A percentile compares a stretch with the other conserved stretches of the same genome.
These are phyloP conservation scores for Cassiopea xamachana DNA, from an alignment of 30 jellyfish, hydroid and myxozoan genomes.

Conservation along the genomic window DNA sequence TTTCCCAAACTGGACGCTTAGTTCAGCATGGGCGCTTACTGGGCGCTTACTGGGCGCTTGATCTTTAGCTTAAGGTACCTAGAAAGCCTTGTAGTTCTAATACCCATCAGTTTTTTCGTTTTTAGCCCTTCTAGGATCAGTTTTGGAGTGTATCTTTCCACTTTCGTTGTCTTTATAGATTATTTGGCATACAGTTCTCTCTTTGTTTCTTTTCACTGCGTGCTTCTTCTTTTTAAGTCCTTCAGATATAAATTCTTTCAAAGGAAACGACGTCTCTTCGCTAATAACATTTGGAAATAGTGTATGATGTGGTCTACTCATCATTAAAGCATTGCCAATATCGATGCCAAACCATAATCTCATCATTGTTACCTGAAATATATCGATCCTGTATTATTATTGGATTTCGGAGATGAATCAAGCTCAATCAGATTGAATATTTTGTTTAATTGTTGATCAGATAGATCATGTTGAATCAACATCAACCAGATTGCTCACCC, in stretches of 20 bases:
- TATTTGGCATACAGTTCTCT: constrained; percentile 81
- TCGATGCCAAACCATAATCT: constrained; percentile 80
- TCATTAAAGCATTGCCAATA: constrained; percentile 75
- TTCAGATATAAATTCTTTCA: constrained; percentile 41
- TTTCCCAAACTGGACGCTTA: too few species aligned
- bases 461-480: too few species aligned
- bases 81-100: too few species aligned
- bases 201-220: constrained; percentile 14
- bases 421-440: too few species aligned
- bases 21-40: too few species aligned
- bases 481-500: too few species aligned
- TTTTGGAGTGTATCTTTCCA: constrained; percentile 64
- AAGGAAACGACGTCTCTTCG: constrained; percentile 53
- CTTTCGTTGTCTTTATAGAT: constrained; percentile 49
- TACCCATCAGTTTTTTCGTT: constrained; percentile 86
- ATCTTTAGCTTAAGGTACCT: too few species aligned
- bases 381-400: too few species aligned
- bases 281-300: constrained; percentile 60
- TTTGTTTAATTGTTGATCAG: too few species aligned
- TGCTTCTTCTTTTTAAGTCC: constrained; percentile 80
- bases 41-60: too few species aligned
- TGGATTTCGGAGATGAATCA: too few species aligned
- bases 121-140: constrained; percentile 87
- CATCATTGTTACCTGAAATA: constrained; percentile 49
- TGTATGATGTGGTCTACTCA: constrained; percentile 82